These are phyloP conservation scores for Tineola bisselliella DNA, from an alignment of 2,888 invertebrate genomes.

Conservation along the genomic window DNA sequence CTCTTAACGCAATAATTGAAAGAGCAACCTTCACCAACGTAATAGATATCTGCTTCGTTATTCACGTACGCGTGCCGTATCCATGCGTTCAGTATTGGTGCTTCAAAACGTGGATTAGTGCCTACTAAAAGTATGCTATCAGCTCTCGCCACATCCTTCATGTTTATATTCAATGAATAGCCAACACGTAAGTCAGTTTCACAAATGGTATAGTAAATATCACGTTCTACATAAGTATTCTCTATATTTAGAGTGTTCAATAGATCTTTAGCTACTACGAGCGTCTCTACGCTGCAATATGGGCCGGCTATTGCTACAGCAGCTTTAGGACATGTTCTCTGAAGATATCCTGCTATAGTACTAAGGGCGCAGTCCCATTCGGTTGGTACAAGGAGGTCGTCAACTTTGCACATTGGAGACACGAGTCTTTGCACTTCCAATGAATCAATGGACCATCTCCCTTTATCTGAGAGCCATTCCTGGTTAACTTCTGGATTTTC, in stretches of 20 bases:
- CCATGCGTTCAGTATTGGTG: slow-evolving; percentile 93
- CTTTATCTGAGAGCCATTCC: slow-evolving; percentile 98
- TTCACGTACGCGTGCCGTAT: slow-evolving; percentile 91
- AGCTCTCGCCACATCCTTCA: slow-evolving; percentile 79
- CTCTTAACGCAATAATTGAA: slow-evolving; percentile 75
- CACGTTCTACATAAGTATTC: slow-evolving; percentile 40
- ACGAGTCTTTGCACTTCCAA: slow-evolving; percentile 93
- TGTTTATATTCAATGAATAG: slow-evolving; percentile 60
- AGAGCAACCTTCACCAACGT: slow-evolving; percentile 89
- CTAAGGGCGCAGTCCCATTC: slow-evolving; percentile 95
- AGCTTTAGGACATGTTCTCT: slow-evolving; percentile 67
- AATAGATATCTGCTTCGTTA: slow-evolving; percentile 86
- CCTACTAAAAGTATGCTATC: slow-evolving; percentile 93
- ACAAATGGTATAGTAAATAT: slow-evolving; percentile 26
- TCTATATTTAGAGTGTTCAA: slow-evolving; percentile 46
- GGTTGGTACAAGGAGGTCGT: slow-evolving; percentile 72
- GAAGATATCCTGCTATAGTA: slow-evolving; percentile 71
- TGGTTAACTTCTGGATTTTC: slow-evolving; percentile 77
- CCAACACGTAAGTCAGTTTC: slow-evolving; percentile 38
- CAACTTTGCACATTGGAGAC: slow-evolving; percentile 80
- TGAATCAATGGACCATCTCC: slow-evolving; percentile 96
- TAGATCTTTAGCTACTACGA: slow-evolving; percentile 50
- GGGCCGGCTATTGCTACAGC: slow-evolving; percentile 49
- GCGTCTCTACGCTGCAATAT: slow-evolving; percentile 46
- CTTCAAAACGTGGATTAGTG: slow-evolving; percentile 97